Evolutionary conservation across 2,797 vertebrate genomes (phyloP).

Genomic region (Picus viridis): DNA sequence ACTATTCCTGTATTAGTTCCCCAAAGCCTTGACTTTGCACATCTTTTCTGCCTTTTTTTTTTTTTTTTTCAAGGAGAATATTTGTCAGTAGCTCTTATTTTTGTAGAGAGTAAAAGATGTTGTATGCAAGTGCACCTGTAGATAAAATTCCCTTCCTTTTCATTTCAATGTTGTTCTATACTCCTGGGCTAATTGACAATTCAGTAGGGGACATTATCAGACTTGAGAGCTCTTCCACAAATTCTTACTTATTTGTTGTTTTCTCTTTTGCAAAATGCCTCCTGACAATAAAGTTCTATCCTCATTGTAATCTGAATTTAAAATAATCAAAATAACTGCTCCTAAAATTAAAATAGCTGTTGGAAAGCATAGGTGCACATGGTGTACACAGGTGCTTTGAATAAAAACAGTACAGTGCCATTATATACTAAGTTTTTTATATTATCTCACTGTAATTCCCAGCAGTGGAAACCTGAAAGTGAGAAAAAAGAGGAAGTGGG

Average conservation of each 20-base stretch:
- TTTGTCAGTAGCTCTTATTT: not conserved
- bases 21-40: not conserved
- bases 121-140: not conserved
- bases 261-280: not conserved
- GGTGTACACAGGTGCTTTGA: not conserved
- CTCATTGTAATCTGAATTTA: not conserved
- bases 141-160: not conserved
- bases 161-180: not conserved
- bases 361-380: not conserved
- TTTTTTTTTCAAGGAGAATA: not conserved
- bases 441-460: not conserved
- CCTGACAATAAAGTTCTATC: not conserved
- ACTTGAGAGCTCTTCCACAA: not conserved
- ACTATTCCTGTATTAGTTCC: not conserved
- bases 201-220: not conserved
- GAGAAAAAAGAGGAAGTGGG: conserved; percentile 36
- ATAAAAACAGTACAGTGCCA: not conserved
- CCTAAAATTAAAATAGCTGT: not conserved
- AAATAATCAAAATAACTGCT: not conserved
- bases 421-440: not conserved
- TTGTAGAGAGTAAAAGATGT: not conserved
- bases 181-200: not conserved
- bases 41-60: not conserved
- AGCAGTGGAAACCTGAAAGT: conserved; percentile 47
- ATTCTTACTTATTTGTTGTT: not conserved